A percentile compares a stretch with the other conserved stretches of the same genome.
phyloP scores from a whole-genome alignment of 2,113 vertebrate species.

The Neopipo cinnamomea region DNA sequence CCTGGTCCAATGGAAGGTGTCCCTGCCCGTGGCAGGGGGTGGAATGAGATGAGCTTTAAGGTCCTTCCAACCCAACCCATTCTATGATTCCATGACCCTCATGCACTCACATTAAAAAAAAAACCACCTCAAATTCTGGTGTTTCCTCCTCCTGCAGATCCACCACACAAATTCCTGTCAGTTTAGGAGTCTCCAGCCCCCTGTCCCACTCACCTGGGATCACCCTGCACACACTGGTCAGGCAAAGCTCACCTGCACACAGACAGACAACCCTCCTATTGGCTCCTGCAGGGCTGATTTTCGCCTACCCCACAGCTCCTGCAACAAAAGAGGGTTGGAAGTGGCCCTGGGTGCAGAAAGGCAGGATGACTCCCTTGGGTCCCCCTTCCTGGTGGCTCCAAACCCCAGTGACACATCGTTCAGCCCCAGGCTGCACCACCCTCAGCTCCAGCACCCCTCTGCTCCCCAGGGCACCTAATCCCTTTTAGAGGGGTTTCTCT shows the following conservation, averaged over 20 bases:
- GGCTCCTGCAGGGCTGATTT: neutral
- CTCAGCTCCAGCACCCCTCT: neutral
- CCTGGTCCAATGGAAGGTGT: neutral
- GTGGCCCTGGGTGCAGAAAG: neutral
- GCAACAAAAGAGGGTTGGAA: neutral
- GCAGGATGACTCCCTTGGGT: neutral
- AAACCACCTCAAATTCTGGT: neutral
- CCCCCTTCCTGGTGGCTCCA: neutral
- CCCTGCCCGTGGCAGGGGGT: neutral
- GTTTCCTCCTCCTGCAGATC: neutral
- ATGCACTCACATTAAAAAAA: neutral
- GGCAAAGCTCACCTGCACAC: neutral
- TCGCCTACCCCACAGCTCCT: neutral
- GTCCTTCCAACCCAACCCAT: neutral
- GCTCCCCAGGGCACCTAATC: neutral
- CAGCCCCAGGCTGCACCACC: neutral
- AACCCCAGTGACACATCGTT: fast-evolving
- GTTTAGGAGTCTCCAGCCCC: neutral
- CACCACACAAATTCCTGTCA: neutral
- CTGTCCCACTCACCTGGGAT: neutral
- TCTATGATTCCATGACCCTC: neutral
- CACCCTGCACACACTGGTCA: neutral
- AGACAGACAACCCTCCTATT: fast-evolving
- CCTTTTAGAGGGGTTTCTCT: neutral
- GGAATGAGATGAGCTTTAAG: too few species aligned